phyloP scores from a whole-genome alignment of 2,888 invertebrate species.

The Ennomos quercinarius region DNA sequence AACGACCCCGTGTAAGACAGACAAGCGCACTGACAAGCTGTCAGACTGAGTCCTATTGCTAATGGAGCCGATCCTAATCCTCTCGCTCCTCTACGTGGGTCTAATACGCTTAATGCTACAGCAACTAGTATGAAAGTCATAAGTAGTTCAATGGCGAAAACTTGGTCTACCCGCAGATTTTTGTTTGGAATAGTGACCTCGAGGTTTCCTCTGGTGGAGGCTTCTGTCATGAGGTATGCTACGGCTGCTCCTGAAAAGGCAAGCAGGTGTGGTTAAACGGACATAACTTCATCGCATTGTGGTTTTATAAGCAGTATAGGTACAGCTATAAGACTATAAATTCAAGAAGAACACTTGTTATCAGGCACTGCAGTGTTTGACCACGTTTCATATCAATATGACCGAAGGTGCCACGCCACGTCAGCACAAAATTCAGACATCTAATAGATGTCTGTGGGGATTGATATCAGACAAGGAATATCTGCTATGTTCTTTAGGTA shows the following conservation, averaged over 20 bases:
- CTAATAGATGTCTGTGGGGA: too few species aligned
- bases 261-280: too few species aligned
- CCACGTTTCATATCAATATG: too few species aligned
- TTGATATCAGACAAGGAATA: too few species aligned
- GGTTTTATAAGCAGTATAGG: too few species aligned
- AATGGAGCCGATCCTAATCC: conserved; percentile 50
- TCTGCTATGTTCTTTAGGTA: too few species aligned
- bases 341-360: too few species aligned
- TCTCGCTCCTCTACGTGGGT: conserved; percentile 40
- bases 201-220: conserved; percentile 32
- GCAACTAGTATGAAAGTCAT: conserved; percentile 49
- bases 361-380: too few species aligned
- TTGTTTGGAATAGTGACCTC: conserved; percentile 39
- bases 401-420: too few species aligned
- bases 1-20: conserved; percentile 45
- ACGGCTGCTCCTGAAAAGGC: conserved; percentile 45
- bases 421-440: too few species aligned
- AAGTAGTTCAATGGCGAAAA: conserved; percentile 46
- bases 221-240: conserved; percentile 40
- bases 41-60: conserved; percentile 48
- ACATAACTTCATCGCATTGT: too few species aligned
- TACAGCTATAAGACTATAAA: too few species aligned
- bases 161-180: conserved; percentile 26
- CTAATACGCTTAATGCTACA: conserved; percentile 44
- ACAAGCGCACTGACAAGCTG: conserved; percentile 47